Evolutionary conservation across 2,888 invertebrate genomes (phyloP).

Genomic region (Lycocerus yunnanus): DNA sequence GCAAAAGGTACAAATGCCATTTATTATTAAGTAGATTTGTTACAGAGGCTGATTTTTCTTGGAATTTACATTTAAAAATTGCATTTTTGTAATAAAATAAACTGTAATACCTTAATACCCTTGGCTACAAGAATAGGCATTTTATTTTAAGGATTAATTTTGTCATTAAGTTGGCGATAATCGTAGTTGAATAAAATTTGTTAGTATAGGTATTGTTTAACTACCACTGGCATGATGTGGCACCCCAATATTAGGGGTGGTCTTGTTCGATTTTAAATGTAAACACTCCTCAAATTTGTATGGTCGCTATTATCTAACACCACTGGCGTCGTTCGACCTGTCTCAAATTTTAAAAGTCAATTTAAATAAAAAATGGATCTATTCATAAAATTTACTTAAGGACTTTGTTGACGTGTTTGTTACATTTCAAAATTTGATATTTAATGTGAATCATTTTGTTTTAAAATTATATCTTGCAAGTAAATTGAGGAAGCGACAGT

Average conservation of each 20-base stretch:
- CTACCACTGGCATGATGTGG: constrained; percentile 1
- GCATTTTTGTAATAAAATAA: not conserved
- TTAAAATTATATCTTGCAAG: not conserved
- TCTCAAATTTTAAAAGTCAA: constrained; percentile 35
- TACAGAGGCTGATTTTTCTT: constrained; percentile 8
- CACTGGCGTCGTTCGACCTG: constrained; percentile 35
- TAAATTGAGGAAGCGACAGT: not conserved
- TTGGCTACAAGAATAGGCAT: not conserved
- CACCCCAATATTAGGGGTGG: constrained; percentile 36
- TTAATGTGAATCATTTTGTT: not conserved
- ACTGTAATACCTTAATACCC: not conserved
- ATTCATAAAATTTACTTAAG: not conserved
- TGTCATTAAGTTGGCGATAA: not conserved
- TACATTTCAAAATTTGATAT: not conserved
- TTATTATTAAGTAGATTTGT: constrained; percentile 27
- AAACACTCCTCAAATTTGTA: constrained; percentile 38
- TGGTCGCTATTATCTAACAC: constrained; percentile 36
- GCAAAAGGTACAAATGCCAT: constrained; percentile 18
- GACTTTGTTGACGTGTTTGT: not conserved
- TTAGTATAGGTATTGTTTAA: not conserved
- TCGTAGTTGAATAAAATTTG: not conserved
- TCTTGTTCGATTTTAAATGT: constrained; percentile 36
- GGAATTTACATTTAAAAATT: not conserved
- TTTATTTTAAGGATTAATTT: not conserved
- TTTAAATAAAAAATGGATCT: constrained; percentile 22